Percentiles rank a stretch among this genome's conserved stretches.
Evolutionary conservation across 2,888 invertebrate species (phyloP).

Genomic region (Agriopis marginaria): DNA sequence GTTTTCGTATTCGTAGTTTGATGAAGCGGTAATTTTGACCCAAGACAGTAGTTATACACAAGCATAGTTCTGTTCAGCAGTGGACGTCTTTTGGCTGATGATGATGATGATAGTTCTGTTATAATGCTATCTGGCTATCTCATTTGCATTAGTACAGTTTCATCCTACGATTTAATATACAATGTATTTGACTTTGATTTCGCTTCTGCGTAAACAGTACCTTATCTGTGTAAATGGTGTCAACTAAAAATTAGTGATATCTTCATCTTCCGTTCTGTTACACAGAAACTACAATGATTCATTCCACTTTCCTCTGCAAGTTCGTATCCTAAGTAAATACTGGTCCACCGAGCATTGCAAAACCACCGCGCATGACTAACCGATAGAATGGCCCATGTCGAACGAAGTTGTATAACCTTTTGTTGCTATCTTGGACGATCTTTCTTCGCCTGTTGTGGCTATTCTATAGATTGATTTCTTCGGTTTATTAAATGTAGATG

Average conservation of each 20-base stretch:
- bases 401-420: slow-evolving; percentile 42
- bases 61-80: too few species aligned
- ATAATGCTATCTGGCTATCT: too few species aligned
- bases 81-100: too few species aligned
- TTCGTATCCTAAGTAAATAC: slow-evolving; percentile 36
- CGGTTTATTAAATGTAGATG: slow-evolving; percentile 13
- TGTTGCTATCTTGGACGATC: slow-evolving; percentile 35
- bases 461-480: slow-evolving; percentile 24
- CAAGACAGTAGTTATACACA: too few species aligned
- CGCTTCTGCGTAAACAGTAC: too few species aligned
- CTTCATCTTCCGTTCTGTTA: not conserved
- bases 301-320: slow-evolving; percentile 30
- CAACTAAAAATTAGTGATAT: not conserved
- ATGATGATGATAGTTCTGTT: too few species aligned
- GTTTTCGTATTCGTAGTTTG: too few species aligned
- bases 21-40: too few species aligned
- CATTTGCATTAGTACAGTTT: too few species aligned
- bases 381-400: slow-evolving; percentile 32
- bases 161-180: too few species aligned
- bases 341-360: slow-evolving; percentile 39
- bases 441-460: slow-evolving; percentile 29
- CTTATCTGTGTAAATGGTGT: too few species aligned
- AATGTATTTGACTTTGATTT: too few species aligned
- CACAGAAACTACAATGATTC: slow-evolving; percentile 22
- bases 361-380: slow-evolving; percentile 46